Evolutionary conservation across 2,797 vertebrate genomes (phyloP), one percentile per base, ranked within the genome.

Genomic region (Pipistrellus nathusii): DNA sequence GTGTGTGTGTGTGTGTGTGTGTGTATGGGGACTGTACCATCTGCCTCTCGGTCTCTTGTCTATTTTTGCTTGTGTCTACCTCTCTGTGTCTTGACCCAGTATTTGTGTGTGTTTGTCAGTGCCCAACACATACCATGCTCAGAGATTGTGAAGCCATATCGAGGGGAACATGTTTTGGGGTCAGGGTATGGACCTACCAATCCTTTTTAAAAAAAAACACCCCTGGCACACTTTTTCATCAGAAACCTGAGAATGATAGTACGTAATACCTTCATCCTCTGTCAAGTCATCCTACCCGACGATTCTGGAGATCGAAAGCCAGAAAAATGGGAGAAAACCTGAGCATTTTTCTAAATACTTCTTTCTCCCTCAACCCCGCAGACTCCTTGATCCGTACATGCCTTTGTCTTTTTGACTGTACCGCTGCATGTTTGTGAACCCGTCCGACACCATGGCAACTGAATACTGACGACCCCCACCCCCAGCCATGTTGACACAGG

Each of bases 41-140:
- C 66, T 48, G 46, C 27, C 41, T 84, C 23, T 46, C 62, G n/a
- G 18, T 35, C 38, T 57, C 18, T 83, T 80, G 8, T 66, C n/a
- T 87, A 0, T 44, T 23, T 71, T 64, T 84, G 46, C 32, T 68
- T 85, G 17, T 18, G 38, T 64, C 21, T 73, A 5, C 13, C 8
- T 64, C 64, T 55, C 55, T 89, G 25, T 41, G 35, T 88, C 46
- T 71, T 59, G 21, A 66, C 27, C 66, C 8, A 11, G 13, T 75
- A 64, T 96, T n/a, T 77, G 8, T 35, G 59, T 76, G 62, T 53
- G 12, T 32, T 38, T 88, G 86, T 85, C 32, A 55, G 2, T 55
- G 30, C 41, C 44, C 23, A 20, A n/a, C 64, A 88, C 21, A 84
- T 13, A 57, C 44, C 2, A 38, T 66, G 68, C 92, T 44, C 38